Evolutionary conservation across 2,888 invertebrate genomes (phyloP).

Genomic region (Tipula unca): DNA sequence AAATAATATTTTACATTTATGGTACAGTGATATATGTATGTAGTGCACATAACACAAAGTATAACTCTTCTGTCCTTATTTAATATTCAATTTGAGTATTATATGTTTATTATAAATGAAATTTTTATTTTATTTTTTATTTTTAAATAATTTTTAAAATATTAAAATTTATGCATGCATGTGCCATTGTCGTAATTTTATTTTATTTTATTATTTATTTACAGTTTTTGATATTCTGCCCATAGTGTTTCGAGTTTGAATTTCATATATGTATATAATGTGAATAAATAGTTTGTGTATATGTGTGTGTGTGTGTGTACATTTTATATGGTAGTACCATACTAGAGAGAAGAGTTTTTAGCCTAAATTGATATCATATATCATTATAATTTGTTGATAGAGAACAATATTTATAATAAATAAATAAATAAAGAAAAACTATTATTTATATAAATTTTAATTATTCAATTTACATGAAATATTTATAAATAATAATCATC

Average conservation of each 20-base stretch:
- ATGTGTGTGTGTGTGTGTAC: neutral
- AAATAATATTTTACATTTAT: no score
- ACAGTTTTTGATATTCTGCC: neutral
- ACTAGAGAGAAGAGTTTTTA: no score
- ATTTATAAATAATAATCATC: no score
- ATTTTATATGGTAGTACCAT: neutral
- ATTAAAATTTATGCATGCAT: constrained; percentile 4
- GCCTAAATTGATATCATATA: neutral
- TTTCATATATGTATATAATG: neutral
- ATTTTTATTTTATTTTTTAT: no score
- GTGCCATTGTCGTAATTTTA: neutral
- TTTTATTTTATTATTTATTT: neutral
- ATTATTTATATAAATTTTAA: no score
- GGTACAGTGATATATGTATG: no score
- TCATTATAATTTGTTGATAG: neutral
- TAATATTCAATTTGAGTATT: neutral
- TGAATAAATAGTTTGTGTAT: neutral
- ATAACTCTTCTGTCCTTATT: neutral
- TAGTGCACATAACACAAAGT: no score
- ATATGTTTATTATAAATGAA: neutral
- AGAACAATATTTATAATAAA: no score
- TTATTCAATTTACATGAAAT: no score
- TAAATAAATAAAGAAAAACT: no score
- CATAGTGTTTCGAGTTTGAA: neutral
- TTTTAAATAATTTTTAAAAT: neutral